Percentiles rank a stretch among this genome's conserved stretches.
Evolutionary conservation across 2,888 invertebrate species (phyloP).

Genomic region (Caenorhabditis macrosperma): DNA sequence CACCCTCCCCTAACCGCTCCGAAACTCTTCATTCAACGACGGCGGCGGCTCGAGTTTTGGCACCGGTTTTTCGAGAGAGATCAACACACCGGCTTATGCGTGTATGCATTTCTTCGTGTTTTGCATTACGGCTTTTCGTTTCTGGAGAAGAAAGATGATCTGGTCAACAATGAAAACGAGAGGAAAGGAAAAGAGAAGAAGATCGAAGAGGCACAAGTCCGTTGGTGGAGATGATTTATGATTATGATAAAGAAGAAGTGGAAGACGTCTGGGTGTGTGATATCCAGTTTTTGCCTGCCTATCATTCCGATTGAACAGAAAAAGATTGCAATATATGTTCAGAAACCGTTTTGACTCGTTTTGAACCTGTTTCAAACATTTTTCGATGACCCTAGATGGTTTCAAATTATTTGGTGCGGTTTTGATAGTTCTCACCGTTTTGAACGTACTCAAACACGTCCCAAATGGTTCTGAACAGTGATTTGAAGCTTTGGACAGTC

Average conservation of each 20-base stretch:
- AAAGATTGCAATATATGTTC: no score
- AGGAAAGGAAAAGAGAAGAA: not conserved
- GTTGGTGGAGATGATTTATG: no score
- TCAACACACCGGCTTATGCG: slow-evolving; percentile 28
- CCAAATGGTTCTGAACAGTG: no score
- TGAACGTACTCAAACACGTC: no score
- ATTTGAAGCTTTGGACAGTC: no score
- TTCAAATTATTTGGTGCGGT: no score
- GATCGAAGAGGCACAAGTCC: not conserved
- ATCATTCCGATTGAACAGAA: not conserved
- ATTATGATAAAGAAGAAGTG: no score
- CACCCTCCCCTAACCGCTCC: slow-evolving; percentile 11
- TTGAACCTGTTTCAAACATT: no score
- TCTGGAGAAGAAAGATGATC: slow-evolving; percentile 42
- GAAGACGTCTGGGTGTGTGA: no score
- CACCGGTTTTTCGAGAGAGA: slow-evolving; percentile 48
- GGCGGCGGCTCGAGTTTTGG: slow-evolving; percentile 34
- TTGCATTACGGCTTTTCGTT: slow-evolving; percentile 24
- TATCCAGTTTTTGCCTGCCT: not conserved
- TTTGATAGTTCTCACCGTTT: no score
- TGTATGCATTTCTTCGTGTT: slow-evolving; percentile 42
- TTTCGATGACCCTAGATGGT: no score
- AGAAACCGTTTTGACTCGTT: no score
- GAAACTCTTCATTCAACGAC: slow-evolving; percentile 28
- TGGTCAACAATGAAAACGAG: slow-evolving; percentile 33